Base-by-base conservation (phyloP, 2,113 vertebrate genomes). In the Cyphomyrus plagiostoma region DNA sequence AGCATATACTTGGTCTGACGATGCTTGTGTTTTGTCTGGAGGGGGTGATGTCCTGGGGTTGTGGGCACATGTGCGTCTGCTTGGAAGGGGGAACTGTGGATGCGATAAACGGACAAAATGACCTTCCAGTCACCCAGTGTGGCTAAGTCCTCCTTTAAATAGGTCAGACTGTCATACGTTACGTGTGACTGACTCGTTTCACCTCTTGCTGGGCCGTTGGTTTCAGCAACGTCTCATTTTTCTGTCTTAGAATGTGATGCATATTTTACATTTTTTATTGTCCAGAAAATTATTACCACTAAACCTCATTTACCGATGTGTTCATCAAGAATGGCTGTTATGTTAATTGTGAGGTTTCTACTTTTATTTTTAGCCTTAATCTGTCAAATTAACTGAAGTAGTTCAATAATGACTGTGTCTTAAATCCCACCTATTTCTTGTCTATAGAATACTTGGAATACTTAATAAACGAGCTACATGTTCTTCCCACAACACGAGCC, bases 281-380 rank as follows among this genome's bases (percentile, higher is more conserved):
- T 86, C 45, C n/a, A 50, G n/a, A 86, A 46, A 50, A 26, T 86
- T 49, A 86, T 48, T 49, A 50, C 46, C 83, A 86, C 42, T 50
- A 86, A 86, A 1, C 45, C 45, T 86, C 83, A 48, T 7, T n/a
- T 48, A 21, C 45, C 30, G 83, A 49, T 85, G 42, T 8, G 23
- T 85, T 50, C n/a, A 50, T 50, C n/a, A 86, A 50, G 48, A 86
- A 48, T 86, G 83, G 83, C 83, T 50, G 23, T 48, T 84, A 46
- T 50, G 45, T 86, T 86, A 49, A 86, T 86, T 84, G 83, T 48
- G 83, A 50, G 45, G 83, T 85, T 85, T 77, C 50, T 86, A 3
- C 46, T 86, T 17, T 50, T 86, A 86, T 86, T 48, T 80, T 86
- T 86, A 86, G 45, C 83, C 13, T 80, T 30, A 26, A 50, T n/a